Base-by-base conservation (phyloP, 2,113 vertebrate species). In the Acanthochromis polyacanthus region DNA sequence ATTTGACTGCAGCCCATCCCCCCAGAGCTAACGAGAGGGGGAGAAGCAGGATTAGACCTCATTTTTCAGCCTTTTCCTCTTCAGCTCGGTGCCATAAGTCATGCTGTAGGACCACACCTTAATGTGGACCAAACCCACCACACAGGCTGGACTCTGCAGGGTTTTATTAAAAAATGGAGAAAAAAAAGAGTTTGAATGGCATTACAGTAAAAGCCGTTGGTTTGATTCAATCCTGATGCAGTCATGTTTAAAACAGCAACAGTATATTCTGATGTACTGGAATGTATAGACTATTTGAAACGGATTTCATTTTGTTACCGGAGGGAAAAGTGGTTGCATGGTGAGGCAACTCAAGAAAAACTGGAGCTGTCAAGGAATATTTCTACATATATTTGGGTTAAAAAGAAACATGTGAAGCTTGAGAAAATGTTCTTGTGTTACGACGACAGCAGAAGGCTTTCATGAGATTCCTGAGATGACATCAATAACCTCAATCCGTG, bases 21-120 rank as follows among this genome's bases (percentile, higher is more conserved):
- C 53, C 40, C 10, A 15, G 10, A 60, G 40, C 60, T 20, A n/a
- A 11, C 0, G 10, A 51, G n/a, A 32, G 55, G 19, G 28, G 55
- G 32, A 56, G 19, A 36, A 36, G 9, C 7, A 59, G 53, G 32
- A 62, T 60, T 58, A 53, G 23, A 28, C 20, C 62, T 83, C 74
- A 63, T 77, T 80, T 88, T 84, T 89, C 55, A 81, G 40, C 25
- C 58, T 84, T 71, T 81, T 70, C 48, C 75, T 80, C 75, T 69
- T 76, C 14, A 50, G 48, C 64, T 74, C 17, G 23, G 38, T 46
- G 60, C 4, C 22, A 52, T 61, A 48, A 78, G 65, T 86, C 69
- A 80, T 77, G 53, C 63, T 48, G 55, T 32, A 68, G 45, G 72
- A 75, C 79, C 66, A 78, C 82, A 73, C 84, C 74, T 81, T 55